Evolutionary conservation across 2,113 vertebrate genomes (phyloP).

Genomic region (Phaetusa simplex): DNA sequence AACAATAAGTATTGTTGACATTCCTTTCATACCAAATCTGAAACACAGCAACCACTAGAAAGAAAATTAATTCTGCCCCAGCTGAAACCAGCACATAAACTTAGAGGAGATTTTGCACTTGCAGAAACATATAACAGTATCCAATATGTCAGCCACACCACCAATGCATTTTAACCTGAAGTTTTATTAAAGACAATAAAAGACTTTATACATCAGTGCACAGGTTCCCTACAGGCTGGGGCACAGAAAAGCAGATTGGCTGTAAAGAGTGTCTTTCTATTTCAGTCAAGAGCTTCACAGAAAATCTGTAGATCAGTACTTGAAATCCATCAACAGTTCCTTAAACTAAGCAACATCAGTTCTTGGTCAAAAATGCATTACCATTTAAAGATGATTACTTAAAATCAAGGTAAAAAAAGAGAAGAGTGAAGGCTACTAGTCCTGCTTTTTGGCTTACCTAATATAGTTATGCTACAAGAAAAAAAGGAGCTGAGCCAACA

Average conservation of each 20-base stretch:
- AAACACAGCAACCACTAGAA: background rate
- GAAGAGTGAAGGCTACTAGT: background rate
- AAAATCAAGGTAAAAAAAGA: background rate
- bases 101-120: background rate
- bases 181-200: background rate
- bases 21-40: background rate
- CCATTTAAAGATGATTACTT: background rate
- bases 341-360: background rate
- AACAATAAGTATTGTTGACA: background rate
- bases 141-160: background rate
- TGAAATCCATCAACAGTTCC: background rate
- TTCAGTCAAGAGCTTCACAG: background rate
- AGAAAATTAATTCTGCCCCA: background rate
- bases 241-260: background rate
- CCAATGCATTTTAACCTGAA: background rate
- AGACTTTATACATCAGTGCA: background rate
- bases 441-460: background rate
- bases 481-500: background rate
- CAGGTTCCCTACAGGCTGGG: background rate
- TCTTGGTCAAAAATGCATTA: background rate
- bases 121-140: background rate
- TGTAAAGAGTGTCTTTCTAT: background rate
- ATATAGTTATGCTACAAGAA: background rate
- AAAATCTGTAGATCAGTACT: background rate
- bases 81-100: background rate